These are phyloP conservation scores for Frieseomelitta varia DNA, from an alignment of 1,140 invertebrate species.

Conservation along the genomic window DNA sequence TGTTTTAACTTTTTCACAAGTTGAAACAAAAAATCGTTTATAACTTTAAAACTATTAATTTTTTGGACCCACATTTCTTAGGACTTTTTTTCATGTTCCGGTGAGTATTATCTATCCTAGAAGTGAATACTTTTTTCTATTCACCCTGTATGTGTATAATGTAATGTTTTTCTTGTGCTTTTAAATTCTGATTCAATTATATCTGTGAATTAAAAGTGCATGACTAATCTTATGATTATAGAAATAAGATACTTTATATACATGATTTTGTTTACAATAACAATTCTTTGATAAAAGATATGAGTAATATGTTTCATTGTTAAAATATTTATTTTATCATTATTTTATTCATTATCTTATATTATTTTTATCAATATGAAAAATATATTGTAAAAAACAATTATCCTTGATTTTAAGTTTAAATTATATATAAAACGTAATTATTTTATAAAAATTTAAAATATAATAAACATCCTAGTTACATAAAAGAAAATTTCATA, in stretches of 20 bases:
- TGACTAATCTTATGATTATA: not conserved
- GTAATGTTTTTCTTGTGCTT: not conserved
- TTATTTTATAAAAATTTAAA: not conserved
- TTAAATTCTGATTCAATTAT: not conserved
- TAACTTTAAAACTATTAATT: too few relatives aligned
- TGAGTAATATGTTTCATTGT: not conserved
- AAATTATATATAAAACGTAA: not conserved
- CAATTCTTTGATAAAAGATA: not conserved
- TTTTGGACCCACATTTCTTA: too few relatives aligned
- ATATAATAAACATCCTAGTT: constrained; percentile 6
- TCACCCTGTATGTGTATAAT: not conserved
- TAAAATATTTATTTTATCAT: not conserved
- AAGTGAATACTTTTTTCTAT: too few relatives aligned
- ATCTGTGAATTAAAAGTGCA: not conserved
- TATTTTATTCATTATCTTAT: not conserved
- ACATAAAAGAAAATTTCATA: not conserved
- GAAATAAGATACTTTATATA: not conserved
- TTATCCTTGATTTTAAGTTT: not conserved
- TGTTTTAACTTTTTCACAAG: too few relatives aligned
- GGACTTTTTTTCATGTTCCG: too few relatives aligned
- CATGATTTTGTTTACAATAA: not conserved
- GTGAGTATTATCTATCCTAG: too few relatives aligned
- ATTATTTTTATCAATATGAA: not conserved
- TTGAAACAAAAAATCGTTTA: too few relatives aligned
- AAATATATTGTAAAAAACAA: not conserved